Evolutionary conservation across 2,797 vertebrate species (phyloP), one percentile per base, ranked within the genome.

Genomic region (Acanthurus lineatus): DNA sequence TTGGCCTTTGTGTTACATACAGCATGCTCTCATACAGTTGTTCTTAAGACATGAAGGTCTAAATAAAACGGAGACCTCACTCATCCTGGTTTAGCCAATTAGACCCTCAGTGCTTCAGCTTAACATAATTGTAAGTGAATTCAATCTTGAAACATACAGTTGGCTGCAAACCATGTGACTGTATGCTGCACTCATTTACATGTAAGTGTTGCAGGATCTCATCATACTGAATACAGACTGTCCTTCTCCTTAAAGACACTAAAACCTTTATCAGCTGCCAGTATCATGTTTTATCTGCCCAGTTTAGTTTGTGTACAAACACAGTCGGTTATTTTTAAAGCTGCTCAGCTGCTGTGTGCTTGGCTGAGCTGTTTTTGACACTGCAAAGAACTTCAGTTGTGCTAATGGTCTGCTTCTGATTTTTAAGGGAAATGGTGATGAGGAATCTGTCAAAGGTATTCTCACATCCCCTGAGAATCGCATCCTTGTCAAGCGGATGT

Each of bases 401-500:
- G 40, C 58, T 84, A 51, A 86, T 86, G 22, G 3, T 69, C 15
- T 86, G 38, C 32, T 40, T 68, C 45, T 70, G 22, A 25, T 57
- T 59, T n/a, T 77, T 48, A 76, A 97, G 96, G 95, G 91, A 70
- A 95, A 91, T 60, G 89, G 81, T 40, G 95, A 96, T 35, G 95
- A 95, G 61, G 96, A 96, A 32, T 93, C 96, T 22, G 91, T 94
- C 86, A 96, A 96, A 91, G 94, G 92, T 56, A 86, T 97, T 81
- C 93, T 99, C 42, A 5, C 93, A 94, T 96, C 96, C 75, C 96
- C 97, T 1, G 98, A 99, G 93, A 98, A 97, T 87, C 96, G 98
- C 0, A 96, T 96, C 82, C 96, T 99, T 45, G 96, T 99, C 76
- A 99, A 98, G 66, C 95, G 98, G 76, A 99, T 99, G 97, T 75